Conservation (phyloP, 2,113 vertebrate species). For the Phrynocephalus versicolor region DNA sequence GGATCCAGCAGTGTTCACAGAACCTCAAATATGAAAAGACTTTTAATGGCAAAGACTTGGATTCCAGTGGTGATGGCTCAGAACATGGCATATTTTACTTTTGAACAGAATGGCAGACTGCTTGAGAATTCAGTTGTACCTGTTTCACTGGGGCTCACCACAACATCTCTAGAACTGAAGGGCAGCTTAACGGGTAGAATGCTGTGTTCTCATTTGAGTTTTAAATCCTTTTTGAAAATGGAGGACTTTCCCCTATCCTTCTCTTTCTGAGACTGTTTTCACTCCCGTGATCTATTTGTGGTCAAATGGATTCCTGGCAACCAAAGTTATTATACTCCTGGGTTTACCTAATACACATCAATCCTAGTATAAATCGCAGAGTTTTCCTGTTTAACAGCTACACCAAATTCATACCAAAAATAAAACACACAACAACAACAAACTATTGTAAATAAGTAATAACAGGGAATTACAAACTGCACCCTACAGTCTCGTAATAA, state of each 20-base stretch:
- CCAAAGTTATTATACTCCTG: conserved; percentile 19
- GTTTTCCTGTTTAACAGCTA: conserved; percentile 33
- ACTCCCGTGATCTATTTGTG: conserved; percentile 39
- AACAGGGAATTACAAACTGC: conserved; percentile 45
- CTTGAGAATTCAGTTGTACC: not conserved
- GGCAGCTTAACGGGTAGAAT: not conserved
- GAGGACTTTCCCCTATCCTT: not conserved
- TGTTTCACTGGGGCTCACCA: not conserved
- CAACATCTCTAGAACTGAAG: not conserved
- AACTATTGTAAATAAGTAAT: conserved; percentile 39
- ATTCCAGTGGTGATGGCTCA: not conserved
- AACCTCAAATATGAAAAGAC: not conserved
- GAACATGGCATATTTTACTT: not conserved
- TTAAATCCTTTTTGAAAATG: not conserved
- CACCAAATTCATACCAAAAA: conserved; percentile 31
- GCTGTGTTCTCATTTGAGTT: not conserved
- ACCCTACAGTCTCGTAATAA: conserved; percentile 23
- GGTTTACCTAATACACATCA: conserved; percentile 37
- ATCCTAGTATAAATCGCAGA: conserved; percentile 28
- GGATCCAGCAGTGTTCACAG: too few relatives aligned
- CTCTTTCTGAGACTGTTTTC: not conserved
- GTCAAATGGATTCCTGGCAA: conserved; percentile 37
- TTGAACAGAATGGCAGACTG: not conserved
- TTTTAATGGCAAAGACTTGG: not conserved
- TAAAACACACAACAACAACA: not conserved